Evolutionary conservation across 2,797 vertebrate genomes (phyloP).

Genomic region (Gallinago stenura): DNA sequence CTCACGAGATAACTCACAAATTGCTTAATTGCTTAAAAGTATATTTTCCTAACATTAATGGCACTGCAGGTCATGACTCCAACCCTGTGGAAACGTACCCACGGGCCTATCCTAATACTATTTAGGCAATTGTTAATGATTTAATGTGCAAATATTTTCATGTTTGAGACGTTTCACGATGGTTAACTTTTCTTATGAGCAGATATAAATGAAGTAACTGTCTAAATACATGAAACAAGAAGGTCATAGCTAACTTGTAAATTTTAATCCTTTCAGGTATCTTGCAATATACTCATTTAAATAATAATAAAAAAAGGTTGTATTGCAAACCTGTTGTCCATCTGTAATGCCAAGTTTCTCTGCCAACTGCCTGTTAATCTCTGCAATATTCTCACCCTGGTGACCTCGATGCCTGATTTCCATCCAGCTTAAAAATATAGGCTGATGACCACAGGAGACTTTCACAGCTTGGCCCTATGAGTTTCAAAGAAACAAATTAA

Average conservation of each 20-base stretch:
- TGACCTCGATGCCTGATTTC: conserved; percentile 79
- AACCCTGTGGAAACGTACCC: background rate
- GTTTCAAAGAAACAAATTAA: background rate
- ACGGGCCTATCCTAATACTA: background rate
- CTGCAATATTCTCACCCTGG: conserved; percentile 81
- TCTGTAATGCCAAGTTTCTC: conserved; percentile 90
- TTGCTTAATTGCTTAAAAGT: background rate
- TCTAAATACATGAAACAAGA: background rate
- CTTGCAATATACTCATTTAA: background rate
- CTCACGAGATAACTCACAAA: background rate
- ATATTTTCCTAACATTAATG: background rate
- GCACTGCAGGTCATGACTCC: background rate
- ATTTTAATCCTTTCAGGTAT: background rate
- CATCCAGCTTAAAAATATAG: conserved; percentile 92
- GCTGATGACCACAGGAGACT: conserved; percentile 82
- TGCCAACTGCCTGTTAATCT: conserved; percentile 90
- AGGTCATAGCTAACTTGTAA: background rate
- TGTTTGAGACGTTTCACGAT: accelerated
- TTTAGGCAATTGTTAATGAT: background rate
- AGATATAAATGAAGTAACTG: background rate
- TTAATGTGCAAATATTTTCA: background rate
- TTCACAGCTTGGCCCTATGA: conserved; percentile 91
- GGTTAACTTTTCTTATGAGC: background rate
- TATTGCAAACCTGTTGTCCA: conserved; percentile 87
- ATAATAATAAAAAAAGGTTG: background rate